phyloP scores from a whole-genome alignment of 2,888 invertebrate species.

The Heliconius charithonia region DNA sequence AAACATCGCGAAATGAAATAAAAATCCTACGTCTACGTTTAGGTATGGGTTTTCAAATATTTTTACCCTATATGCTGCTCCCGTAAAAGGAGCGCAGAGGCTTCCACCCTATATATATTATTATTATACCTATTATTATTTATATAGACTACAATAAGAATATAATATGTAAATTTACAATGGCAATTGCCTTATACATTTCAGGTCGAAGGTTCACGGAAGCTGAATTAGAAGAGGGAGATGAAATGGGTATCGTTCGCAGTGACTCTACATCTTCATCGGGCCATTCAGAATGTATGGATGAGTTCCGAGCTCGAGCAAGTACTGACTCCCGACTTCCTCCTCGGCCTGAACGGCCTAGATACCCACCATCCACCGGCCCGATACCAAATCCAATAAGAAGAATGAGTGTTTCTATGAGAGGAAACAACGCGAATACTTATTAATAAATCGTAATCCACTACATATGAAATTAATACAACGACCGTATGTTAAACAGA shows the following conservation, averaged over 20 bases:
- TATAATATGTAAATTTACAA: not conserved
- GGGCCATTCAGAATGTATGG: slow-evolving; percentile 61
- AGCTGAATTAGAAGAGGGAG: slow-evolving; percentile 85
- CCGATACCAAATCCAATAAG: slow-evolving; percentile 83
- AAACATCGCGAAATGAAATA: no score
- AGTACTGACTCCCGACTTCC: slow-evolving; percentile 86
- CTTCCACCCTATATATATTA: no score
- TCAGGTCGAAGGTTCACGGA: slow-evolving; percentile 86
- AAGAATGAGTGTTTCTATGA: slow-evolving; percentile 91
- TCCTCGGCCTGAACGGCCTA: slow-evolving; percentile 85
- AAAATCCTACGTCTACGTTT: no score
- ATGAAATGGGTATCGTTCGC: slow-evolving; percentile 72
- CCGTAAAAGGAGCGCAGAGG: no score
- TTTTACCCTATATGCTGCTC: no score
- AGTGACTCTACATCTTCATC: slow-evolving; percentile 73
- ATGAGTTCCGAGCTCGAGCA: slow-evolving; percentile 88
- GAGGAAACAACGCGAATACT: slow-evolving; percentile 84
- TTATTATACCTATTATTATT: no score
- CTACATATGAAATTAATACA: not conserved
- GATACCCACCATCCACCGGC: slow-evolving; percentile 72
- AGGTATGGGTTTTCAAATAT: no score
- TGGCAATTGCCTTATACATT: slow-evolving; percentile 29
- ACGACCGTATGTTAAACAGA: not conserved
- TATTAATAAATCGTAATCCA: slow-evolving; percentile 55
- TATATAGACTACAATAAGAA: not conserved